Evolutionary conservation across 2,797 vertebrate genomes (phyloP).

Genomic region (Gadopsis bispinosus): DNA sequence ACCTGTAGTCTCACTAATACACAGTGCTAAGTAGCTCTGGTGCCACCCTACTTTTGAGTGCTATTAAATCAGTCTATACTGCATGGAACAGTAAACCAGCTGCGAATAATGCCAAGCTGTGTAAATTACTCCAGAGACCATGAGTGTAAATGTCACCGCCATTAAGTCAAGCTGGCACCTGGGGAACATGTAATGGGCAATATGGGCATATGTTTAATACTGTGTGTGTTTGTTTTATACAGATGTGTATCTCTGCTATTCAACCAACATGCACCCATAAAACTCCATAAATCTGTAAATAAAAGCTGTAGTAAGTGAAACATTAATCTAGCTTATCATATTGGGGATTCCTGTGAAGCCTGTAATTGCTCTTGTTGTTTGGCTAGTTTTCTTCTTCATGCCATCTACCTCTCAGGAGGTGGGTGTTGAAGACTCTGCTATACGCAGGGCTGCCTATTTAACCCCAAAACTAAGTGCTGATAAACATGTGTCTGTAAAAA

Average conservation of each 20-base stretch:
- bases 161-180: slow-evolving; percentile 67
- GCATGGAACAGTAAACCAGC: slow-evolving; percentile 69
- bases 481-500: slow-evolving; percentile 4
- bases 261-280: slow-evolving; percentile 3
- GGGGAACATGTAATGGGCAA: slow-evolving; percentile 43
- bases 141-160: slow-evolving; percentile 73
- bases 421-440: not conserved
- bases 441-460: not conserved
- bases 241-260: not conserved
- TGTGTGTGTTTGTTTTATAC: slow-evolving; percentile 26
- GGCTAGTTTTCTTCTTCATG: not conserved
- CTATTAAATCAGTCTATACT: slow-evolving; percentile 80
- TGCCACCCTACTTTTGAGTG: slow-evolving; percentile 72
- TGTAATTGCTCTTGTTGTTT: not conserved
- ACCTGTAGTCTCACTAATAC: slow-evolving; percentile 71
- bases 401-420: not conserved
- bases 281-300: slow-evolving; percentile 29
- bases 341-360: not conserved
- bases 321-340: slow-evolving; percentile 22
- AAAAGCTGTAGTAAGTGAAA: slow-evolving; percentile 17
- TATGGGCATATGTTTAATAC: slow-evolving; percentile 33
- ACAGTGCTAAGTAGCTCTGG: slow-evolving; percentile 74
- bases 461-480: not conserved
- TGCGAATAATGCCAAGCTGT: slow-evolving; percentile 68
- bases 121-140: slow-evolving; percentile 62